A percentile compares a stretch with the other conserved stretches of the same genome.
Conservation (phyloP, 2,113 vertebrate genomes). For the Chloropsis cyanopogon region DNA sequence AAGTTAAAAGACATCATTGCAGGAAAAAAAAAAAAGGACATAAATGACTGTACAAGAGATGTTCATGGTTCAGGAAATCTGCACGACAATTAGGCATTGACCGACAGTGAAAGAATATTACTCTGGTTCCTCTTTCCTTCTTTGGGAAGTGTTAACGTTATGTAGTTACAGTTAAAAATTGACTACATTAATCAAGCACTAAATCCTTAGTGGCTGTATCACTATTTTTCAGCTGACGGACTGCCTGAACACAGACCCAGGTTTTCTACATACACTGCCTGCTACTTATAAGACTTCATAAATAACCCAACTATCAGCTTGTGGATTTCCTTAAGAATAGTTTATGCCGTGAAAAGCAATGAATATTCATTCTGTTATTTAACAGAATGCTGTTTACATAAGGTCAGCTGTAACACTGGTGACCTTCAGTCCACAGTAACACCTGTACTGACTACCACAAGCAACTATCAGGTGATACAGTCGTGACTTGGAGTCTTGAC, state of each 20-base stretch:
- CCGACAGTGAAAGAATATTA: neutral
- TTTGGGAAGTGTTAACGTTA: slow-evolving; percentile 6
- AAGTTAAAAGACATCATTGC: neutral
- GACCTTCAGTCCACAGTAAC: neutral
- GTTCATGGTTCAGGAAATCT: neutral
- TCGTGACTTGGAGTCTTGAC: neutral
- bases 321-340: neutral
- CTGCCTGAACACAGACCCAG: neutral
- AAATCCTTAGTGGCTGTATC: slow-evolving; percentile 14
- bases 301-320: neutral
- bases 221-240: neutral
- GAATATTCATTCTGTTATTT: neutral
- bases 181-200: slow-evolving; percentile 53
- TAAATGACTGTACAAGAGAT: neutral
- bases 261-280: neutral
- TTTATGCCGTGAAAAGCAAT: neutral
- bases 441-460: neutral
- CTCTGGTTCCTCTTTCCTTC: neutral
- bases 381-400: neutral
- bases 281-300: neutral
- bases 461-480: neutral
- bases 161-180: slow-evolving; percentile 50
- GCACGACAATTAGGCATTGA: neutral
- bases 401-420: neutral
- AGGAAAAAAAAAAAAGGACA: neutral